Percentiles rank a stretch among this genome's conserved stretches.
Conservation (phyloP, 2,113 vertebrate genomes). For the Chunga burmeisteri region DNA sequence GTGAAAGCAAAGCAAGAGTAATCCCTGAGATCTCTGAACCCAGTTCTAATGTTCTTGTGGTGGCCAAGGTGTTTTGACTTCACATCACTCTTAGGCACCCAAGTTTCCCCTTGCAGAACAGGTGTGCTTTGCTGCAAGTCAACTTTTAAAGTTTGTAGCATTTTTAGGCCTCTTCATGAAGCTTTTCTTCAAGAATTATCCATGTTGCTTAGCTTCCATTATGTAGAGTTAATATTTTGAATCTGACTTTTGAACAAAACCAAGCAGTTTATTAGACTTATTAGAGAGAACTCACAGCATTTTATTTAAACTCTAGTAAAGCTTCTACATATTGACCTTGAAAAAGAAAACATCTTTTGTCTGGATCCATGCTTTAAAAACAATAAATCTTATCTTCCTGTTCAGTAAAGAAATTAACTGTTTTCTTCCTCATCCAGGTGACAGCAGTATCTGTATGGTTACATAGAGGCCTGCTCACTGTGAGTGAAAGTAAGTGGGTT, state of each 20-base stretch:
- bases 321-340: background rate
- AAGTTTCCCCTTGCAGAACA: background rate
- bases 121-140: background rate
- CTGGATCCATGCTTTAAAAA: background rate
- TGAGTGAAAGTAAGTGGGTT: background rate
- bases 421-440: background rate
- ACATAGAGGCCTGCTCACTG: background rate
- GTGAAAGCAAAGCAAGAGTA: background rate
- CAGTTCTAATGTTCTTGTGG: background rate
- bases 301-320: background rate
- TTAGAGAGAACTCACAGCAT: background rate
- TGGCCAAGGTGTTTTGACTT: background rate
- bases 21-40: background rate
- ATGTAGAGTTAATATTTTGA: background rate
- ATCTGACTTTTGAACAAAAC: background rate
- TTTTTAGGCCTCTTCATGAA: background rate
- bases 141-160: background rate
- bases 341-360: background rate
- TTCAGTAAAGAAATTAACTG: background rate
- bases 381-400: background rate
- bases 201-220: background rate
- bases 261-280: background rate
- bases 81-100: background rate
- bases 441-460: background rate
- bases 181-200: background rate